phyloP scores from a whole-genome alignment of 2,113 vertebrate species.

The Rhinopithecus roxellana region DNA sequence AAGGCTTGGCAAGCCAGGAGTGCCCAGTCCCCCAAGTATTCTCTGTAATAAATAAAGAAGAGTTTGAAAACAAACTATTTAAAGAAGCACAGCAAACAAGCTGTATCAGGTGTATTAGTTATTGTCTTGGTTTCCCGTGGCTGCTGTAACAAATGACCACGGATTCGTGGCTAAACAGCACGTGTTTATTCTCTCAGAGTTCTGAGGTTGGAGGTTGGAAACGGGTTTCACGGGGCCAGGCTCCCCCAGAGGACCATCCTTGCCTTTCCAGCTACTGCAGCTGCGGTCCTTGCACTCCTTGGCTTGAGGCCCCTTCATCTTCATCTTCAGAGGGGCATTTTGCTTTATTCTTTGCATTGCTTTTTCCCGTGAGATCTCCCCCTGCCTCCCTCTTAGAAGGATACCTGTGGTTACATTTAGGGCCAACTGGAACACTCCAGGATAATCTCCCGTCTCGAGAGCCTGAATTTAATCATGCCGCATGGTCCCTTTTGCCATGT shows the following conservation, averaged over 20 bases:
- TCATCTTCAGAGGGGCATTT: background rate
- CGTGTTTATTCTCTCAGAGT: background rate
- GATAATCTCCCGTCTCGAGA: background rate
- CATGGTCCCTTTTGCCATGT: background rate
- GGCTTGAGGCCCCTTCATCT: background rate
- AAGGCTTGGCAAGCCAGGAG: background rate
- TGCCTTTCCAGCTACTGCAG: background rate
- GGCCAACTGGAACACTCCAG: background rate
- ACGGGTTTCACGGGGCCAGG: background rate
- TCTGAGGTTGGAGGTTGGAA: background rate
- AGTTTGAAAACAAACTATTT: background rate
- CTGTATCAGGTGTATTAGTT: background rate
- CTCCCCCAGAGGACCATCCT: background rate
- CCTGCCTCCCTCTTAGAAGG: background rate
- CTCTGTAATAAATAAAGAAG: background rate
- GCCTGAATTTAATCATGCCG: background rate
- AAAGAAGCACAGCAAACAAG: background rate
- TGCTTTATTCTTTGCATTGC: background rate
- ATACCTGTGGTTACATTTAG: background rate
- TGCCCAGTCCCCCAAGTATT: background rate
- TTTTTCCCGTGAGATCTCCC: too few relatives aligned
- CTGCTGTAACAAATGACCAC: background rate
- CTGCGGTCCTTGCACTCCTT: background rate
- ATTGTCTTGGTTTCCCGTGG: background rate
- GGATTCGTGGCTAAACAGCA: background rate